These are phyloP conservation scores for Patella caerulea DNA, from an alignment of 2,888 invertebrate species.

Conservation along the genomic window DNA sequence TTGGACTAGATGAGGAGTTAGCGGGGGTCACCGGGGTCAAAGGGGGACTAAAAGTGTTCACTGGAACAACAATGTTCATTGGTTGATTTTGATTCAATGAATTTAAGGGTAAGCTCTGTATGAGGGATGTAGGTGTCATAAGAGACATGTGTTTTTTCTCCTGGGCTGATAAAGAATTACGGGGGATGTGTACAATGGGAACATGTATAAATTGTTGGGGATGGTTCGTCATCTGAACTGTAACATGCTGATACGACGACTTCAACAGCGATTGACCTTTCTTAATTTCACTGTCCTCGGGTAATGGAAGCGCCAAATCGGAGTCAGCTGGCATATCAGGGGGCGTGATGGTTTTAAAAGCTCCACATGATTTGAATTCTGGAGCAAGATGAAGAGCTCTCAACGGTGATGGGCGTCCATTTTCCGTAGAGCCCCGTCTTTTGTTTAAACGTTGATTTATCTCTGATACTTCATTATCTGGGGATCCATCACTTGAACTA, in stretches of 20 bases:
- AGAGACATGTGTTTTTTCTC: not conserved
- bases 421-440: conserved; percentile 22
- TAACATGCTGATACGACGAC: conserved; percentile 23
- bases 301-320: conserved; percentile 26
- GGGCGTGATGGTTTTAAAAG: conserved; percentile 17
- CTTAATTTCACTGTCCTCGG: conserved; percentile 23
- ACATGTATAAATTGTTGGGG: conserved; percentile 18
- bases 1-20: conserved; percentile 27
- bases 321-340: conserved; percentile 19
- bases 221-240: conserved; percentile 20
- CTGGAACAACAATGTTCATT: conserved; percentile 44
- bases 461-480: conserved; percentile 23
- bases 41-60: conserved; percentile 49
- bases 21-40: conserved; percentile 35
- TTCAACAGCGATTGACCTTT: conserved; percentile 13
- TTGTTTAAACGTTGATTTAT: conserved; percentile 32
- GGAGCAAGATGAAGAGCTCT: conserved; percentile 53
- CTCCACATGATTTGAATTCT: conserved; percentile 39
- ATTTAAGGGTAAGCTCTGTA: conserved; percentile 34
- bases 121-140: not conserved
- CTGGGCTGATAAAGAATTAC: not conserved
- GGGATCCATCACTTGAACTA: conserved; percentile 26
- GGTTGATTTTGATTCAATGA: conserved; percentile 33
- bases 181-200: conserved; percentile 15
- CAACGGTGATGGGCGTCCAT: conserved; percentile 46